phyloP scores from a whole-genome alignment of 2,797 vertebrate genomes.

The Picus viridis region DNA sequence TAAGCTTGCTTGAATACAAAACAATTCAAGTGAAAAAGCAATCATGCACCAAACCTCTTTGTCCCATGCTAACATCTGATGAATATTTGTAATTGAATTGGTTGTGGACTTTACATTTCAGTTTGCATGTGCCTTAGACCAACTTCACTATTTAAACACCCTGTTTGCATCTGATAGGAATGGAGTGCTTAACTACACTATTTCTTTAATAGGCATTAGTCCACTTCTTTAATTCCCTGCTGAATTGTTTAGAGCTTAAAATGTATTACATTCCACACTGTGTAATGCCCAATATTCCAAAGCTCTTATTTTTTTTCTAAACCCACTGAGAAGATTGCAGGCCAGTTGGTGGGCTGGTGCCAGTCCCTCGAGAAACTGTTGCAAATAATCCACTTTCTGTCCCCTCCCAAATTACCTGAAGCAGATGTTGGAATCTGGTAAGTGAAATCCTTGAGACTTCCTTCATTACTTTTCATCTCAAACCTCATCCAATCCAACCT shows the following conservation, averaged over 20 bases:
- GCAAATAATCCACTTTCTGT: not conserved
- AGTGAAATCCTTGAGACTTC: not conserved
- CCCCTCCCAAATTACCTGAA: not conserved
- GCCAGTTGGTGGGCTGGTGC: not conserved
- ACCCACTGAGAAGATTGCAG: not conserved
- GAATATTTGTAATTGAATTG: not conserved
- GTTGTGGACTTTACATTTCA: not conserved
- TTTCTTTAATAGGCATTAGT: not conserved
- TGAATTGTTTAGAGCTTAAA: not conserved
- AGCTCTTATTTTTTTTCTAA: not conserved
- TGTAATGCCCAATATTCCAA: not conserved
- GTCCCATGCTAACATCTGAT: not conserved
- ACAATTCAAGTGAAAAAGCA: not conserved
- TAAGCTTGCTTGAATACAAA: not conserved
- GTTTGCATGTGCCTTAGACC: accelerated
- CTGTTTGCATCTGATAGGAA: not conserved
- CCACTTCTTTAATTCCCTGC: not conserved
- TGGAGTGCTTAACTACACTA: not conserved
- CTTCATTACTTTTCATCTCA: not conserved
- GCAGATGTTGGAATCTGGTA: not conserved
- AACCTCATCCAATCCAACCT: no score
- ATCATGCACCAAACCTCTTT: not conserved
- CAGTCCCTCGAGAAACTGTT: not conserved
- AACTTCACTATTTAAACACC: not conserved
- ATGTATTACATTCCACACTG: not conserved